Conservation (phyloP, 2,113 vertebrate genomes). For the Oostethus manadensis region DNA sequence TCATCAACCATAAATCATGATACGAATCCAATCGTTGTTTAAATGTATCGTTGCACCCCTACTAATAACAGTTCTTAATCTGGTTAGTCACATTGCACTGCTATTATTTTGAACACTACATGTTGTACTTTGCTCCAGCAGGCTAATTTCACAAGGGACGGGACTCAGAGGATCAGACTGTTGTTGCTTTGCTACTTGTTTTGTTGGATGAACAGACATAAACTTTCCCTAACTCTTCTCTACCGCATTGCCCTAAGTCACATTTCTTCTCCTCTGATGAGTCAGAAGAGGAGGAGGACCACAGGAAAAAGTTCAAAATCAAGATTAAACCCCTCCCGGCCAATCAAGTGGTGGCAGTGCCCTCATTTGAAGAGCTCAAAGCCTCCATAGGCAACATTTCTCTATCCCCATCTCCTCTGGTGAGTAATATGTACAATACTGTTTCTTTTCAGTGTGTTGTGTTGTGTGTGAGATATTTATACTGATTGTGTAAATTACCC, state of each 20-base stretch:
- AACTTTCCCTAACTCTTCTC: slow-evolving; percentile 77
- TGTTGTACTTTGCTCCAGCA: neutral
- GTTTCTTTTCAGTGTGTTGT: neutral
- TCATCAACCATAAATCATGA: no score
- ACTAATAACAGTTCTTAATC: no score
- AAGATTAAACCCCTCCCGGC: slow-evolving; percentile 88
- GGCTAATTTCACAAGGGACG: neutral
- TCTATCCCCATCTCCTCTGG: slow-evolving; percentile 89
- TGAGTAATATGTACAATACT: slow-evolving; percentile 71
- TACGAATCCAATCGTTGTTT: no score
- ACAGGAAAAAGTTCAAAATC: slow-evolving; percentile 93
- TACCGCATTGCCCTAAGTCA: slow-evolving; percentile 69
- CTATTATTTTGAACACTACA: no score
- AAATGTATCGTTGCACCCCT: no score
- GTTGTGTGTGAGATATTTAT: neutral
- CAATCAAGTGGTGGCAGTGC: slow-evolving; percentile 70
- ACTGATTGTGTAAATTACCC: neutral
- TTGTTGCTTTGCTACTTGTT: neutral
- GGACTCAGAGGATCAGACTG: neutral
- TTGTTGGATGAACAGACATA: neutral
- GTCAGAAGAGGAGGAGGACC: slow-evolving; percentile 92
- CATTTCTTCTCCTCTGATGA: slow-evolving; percentile 98
- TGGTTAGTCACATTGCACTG: no score
- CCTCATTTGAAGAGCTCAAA: slow-evolving; percentile 89
- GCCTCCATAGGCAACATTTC: slow-evolving; percentile 93